phyloP scores from a whole-genome alignment of 2,797 vertebrate species.

The Apodemus agrarius region DNA sequence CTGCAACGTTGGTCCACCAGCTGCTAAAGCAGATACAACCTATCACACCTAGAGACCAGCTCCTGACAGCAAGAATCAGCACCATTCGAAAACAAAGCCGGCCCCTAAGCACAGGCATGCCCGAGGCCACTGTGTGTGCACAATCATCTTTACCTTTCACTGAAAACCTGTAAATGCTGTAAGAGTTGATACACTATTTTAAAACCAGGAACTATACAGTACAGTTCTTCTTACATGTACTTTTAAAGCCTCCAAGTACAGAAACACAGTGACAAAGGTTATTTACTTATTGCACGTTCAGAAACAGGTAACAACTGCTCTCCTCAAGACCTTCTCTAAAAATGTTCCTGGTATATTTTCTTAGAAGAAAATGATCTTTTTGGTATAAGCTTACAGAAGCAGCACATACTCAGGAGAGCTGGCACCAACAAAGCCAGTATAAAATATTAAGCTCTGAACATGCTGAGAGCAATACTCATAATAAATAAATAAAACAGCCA shows the following conservation, averaged over 20 bases:
- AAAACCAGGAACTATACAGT: background rate
- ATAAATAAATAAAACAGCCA: constrained; percentile 7
- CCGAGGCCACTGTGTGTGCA: fast-evolving
- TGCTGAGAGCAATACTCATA: background rate
- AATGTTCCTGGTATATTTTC: background rate
- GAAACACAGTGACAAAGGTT: constrained; percentile 10
- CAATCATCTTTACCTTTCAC: background rate
- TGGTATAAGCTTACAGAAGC: background rate
- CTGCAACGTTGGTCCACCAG: background rate
- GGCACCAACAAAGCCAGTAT: background rate
- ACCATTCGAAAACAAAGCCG: background rate
- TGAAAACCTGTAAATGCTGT: background rate
- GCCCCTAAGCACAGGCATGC: background rate
- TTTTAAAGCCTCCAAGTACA: background rate
- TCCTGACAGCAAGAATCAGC: background rate
- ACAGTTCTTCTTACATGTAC: background rate
- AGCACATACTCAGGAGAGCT: background rate
- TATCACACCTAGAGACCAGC: background rate
- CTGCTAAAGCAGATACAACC: background rate
- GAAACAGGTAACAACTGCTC: background rate
- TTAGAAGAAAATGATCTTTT: background rate
- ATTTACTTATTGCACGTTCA: background rate
- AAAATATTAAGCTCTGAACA: background rate
- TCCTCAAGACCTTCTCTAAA: background rate
- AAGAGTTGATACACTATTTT: background rate